Base-by-base conservation (phyloP, 2,797 vertebrate genomes). In the Sebastolobus altivelis region DNA sequence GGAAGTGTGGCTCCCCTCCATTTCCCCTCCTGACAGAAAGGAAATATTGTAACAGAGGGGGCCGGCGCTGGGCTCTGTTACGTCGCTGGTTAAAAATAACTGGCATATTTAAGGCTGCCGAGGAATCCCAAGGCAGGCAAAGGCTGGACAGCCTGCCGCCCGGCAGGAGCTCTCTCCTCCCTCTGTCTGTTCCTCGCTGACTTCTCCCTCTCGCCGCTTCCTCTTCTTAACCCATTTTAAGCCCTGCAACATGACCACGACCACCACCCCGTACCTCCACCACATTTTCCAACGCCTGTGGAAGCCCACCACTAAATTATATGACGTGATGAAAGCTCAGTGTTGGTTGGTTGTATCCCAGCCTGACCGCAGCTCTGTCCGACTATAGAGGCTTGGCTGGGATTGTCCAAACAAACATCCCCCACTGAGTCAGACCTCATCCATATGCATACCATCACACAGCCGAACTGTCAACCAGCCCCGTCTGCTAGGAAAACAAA, bases 71-170 rank as follows among this genome's bases (percentile, higher is more conserved):
- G 18, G 65, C 87, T 0, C 93, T 94, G 94, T 97, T 97, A 99
- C 98, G 97, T 98, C 95, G 95, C 82, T 87, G 95, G 97, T 97
- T 99, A 99, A 99, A 99, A 99, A 99, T 99, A 99, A 98, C 98
- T 91, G 89, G 94, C 96, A 99, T 99, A 99, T 99, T 99, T 99
- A 99, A 99, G 96, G 96, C 67, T 46, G 96, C 92, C 83, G 95
- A 96, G 98, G 98, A 98, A 98, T 98, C 98, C 97, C 98, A 96
- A 95, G 73, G 68, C 95, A 97, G 94, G 95, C 97, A 98, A 91
- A 96, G 91, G 94, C 96, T 94, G 97, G 96, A 96, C 97, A 96
- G 96, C 92, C 82, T 93, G 93, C 92, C 89, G 92, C 93, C 92
- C 95, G 90, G 91, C 94, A 88, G 88, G 80, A 80, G 92, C 92